Conservation (phyloP, 2,888 invertebrate genomes). For the Melanotus villosus region DNA sequence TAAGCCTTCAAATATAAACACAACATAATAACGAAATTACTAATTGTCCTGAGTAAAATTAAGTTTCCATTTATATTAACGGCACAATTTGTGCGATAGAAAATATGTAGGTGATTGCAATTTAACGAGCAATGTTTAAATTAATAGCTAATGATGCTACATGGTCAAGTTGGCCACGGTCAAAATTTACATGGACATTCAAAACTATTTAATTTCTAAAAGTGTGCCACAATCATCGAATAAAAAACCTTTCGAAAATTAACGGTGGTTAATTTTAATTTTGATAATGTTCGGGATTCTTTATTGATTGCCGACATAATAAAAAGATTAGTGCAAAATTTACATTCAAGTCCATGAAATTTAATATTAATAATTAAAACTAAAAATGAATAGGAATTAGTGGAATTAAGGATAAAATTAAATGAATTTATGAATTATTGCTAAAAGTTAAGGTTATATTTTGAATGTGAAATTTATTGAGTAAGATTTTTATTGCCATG, state of each 20-base stretch:
- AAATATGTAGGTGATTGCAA: not conserved
- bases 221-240: slow-evolving; percentile 33
- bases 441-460: too few species aligned
- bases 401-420: too few species aligned
- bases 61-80: not conserved
- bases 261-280: not conserved
- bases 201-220: slow-evolving; percentile 25
- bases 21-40: too few species aligned
- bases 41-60: not conserved
- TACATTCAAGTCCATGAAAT: too few species aligned
- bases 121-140: slow-evolving; percentile 14
- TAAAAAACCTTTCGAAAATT: slow-evolving; percentile 22
- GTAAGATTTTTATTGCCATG: too few species aligned
- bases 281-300: not conserved
- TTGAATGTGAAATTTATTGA: too few species aligned
- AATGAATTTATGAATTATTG: too few species aligned
- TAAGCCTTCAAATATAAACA: too few species aligned
- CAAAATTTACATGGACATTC: slow-evolving; percentile 30
- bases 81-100: not conserved
- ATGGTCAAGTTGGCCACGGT: slow-evolving; percentile 39
- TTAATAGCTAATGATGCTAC: slow-evolving; percentile 26
- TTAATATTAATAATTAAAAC: too few species aligned
- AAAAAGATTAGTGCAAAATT: too few species aligned
- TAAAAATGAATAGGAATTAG: too few species aligned
- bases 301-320: too few species aligned